A percentile compares a stretch with the other conserved stretches of the same genome.
These are phyloP conservation scores for Tipula lateralis DNA, from an alignment of 2,888 invertebrate genomes.

Conservation along the genomic window DNA sequence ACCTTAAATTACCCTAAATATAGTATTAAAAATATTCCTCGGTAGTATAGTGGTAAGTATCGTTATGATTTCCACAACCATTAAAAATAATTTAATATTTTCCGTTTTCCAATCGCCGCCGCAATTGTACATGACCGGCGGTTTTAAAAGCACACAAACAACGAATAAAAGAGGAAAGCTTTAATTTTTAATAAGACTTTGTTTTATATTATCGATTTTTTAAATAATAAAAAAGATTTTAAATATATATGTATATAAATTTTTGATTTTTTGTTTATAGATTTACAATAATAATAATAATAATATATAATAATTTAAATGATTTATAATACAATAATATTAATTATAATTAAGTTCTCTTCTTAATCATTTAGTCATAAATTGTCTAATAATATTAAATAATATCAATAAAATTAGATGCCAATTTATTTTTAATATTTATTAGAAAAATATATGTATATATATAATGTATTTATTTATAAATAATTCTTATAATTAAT, in stretches of 20 bases:
- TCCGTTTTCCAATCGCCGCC: neutral
- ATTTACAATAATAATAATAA: neutral
- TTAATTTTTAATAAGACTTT: neutral
- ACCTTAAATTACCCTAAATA: too few species aligned
- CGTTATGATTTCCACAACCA: too few species aligned
- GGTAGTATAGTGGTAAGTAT: neutral
- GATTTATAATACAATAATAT: slow-evolving; percentile 12
- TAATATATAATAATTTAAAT: neutral
- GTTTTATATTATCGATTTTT: neutral
- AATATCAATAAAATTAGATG: slow-evolving; percentile 5
- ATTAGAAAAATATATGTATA: neutral
- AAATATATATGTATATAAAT: neutral
- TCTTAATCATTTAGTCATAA: neutral
- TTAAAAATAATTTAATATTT: neutral
- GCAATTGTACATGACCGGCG: neutral
- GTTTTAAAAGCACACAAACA: neutral
- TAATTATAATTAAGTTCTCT: neutral
- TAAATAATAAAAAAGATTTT: neutral
- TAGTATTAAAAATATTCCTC: too few species aligned
- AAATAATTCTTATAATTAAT: neutral
- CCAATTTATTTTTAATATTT: slow-evolving; percentile 1
- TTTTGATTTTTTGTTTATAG: neutral
- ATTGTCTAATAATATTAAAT: slow-evolving; percentile 12
- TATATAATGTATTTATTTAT: neutral
- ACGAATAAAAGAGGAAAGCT: neutral